Evolutionary conservation across 2,113 vertebrate species (phyloP).

Genomic region (Ailuropoda melanoleuca): DNA sequence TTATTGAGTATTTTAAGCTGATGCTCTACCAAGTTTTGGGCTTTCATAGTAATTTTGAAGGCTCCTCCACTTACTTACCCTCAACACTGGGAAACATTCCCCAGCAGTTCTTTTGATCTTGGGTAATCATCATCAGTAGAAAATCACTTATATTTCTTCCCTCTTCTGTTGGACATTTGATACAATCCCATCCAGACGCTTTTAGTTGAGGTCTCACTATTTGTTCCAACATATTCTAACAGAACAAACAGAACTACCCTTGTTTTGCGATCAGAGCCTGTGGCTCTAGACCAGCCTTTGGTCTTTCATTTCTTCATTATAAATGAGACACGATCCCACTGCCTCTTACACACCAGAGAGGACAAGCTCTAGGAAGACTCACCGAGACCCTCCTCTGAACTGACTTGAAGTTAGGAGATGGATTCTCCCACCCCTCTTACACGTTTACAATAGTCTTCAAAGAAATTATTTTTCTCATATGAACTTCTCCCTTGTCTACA

Average conservation of each 20-base stretch:
- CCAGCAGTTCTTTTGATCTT: not conserved
- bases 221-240: not conserved
- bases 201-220: not conserved
- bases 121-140: too few relatives aligned
- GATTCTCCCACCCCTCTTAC: not conserved
- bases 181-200: not conserved
- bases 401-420: not conserved
- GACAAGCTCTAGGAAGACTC: not conserved
- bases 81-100: not conserved
- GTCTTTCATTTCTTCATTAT: not conserved
- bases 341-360: not conserved
- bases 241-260: not conserved
- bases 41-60: not conserved
- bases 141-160: not conserved
- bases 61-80: fast-evolving
- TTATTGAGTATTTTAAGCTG: not conserved
- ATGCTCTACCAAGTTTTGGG: not conserved
- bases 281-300: not conserved
- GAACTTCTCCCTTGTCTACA: not conserved
- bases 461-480: not conserved
- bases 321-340: not conserved
- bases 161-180: not conserved
- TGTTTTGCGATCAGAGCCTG: not conserved
- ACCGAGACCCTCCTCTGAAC: not conserved
- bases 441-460: not conserved